phyloP scores from a whole-genome alignment of 2,113 vertebrate genomes.

The Copsychus sechellarum region DNA sequence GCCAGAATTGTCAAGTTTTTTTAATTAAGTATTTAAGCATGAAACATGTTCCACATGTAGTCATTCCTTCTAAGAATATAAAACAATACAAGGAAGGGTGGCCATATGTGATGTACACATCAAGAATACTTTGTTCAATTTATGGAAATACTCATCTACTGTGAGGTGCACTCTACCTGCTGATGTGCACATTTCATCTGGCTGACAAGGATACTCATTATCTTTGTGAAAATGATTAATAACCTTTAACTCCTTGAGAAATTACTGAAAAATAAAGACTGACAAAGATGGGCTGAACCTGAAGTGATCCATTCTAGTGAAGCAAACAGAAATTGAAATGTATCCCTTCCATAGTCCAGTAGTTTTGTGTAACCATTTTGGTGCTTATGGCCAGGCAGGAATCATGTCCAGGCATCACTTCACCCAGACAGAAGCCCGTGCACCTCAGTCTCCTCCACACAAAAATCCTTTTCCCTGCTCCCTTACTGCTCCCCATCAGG shows the following conservation, averaged over 20 bases:
- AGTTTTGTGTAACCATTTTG: background rate
- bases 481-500: background rate
- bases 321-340: background rate
- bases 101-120: background rate
- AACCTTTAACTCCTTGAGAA: background rate
- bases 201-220: background rate
- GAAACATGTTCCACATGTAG: background rate
- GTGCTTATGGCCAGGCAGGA: background rate
- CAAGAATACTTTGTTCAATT: background rate
- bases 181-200: background rate
- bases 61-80: background rate
- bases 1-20: background rate
- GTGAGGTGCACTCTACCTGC: background rate
- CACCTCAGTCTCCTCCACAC: background rate
- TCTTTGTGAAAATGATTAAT: background rate
- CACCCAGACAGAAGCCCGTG: background rate
- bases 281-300: background rate
- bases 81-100: background rate
- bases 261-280: background rate
- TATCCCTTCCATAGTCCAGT: background rate
- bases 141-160: background rate
- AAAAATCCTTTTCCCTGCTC: background rate
- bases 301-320: background rate
- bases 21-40: background rate
- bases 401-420: background rate